These are phyloP conservation scores for Camelus bactrianus DNA, from an alignment of 2,113 vertebrate genomes.

Conservation along the genomic window DNA sequence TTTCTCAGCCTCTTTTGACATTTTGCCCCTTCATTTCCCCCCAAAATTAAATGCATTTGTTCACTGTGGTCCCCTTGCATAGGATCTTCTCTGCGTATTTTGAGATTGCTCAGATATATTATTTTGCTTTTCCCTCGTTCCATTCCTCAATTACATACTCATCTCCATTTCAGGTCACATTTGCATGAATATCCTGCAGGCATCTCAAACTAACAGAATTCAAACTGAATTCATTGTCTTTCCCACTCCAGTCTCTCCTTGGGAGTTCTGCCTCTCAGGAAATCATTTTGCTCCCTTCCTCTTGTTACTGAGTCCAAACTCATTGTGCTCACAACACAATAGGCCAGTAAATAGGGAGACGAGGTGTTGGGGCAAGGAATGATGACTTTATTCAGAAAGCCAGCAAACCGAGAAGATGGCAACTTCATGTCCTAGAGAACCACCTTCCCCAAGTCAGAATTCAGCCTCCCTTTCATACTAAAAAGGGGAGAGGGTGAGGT, in stretches of 20 bases:
- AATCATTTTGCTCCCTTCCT: background rate
- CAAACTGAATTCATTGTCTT: background rate
- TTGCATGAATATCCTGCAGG: background rate
- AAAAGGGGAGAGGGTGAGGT: too few species aligned
- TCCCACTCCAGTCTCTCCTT: background rate
- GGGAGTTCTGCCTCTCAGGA: background rate
- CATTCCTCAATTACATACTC: background rate
- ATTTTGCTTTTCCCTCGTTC: background rate
- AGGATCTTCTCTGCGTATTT: background rate
- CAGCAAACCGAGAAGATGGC: too few species aligned
- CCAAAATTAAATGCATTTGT: background rate
- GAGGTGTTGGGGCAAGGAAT: too few species aligned
- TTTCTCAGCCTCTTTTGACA: background rate
- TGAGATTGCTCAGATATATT: background rate
- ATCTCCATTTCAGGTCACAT: background rate
- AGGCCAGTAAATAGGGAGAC: too few species aligned
- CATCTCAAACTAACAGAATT: background rate
- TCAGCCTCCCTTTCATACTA: too few species aligned
- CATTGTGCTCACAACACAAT: too few species aligned
- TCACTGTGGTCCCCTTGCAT: background rate
- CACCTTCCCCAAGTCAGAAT: too few species aligned
- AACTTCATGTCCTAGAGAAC: too few species aligned
- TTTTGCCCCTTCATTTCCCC: rapidly evolving
- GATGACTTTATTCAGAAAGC: too few species aligned
- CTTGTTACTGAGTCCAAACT: too few species aligned